phyloP scores from a whole-genome alignment of 2,888 invertebrate genomes.

The Erebia palarica region DNA sequence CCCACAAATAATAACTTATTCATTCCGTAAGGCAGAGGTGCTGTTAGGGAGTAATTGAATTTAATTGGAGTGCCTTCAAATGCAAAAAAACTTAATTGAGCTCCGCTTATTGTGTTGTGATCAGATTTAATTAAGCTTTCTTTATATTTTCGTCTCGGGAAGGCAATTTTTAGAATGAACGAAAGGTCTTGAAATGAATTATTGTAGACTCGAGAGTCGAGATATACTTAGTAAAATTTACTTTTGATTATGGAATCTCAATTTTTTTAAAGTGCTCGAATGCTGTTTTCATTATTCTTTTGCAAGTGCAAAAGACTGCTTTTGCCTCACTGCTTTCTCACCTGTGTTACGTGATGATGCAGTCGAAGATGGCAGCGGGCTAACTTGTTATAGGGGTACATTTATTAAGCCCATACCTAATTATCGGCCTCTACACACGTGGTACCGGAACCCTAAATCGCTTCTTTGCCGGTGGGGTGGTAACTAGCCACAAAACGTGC shows the following conservation, averaged over 20 bases:
- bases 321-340: too few species aligned
- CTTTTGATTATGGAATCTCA: not conserved
- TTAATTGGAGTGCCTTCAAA: conserved; percentile 25
- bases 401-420: too few species aligned
- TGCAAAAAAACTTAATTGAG: conserved; percentile 18
- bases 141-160: not conserved
- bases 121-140: not conserved
- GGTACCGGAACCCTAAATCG: too few species aligned
- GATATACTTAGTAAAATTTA: not conserved
- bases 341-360: too few species aligned
- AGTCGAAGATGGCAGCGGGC: too few species aligned
- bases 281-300: too few species aligned
- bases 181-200: not conserved
- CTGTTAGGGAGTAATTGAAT: conserved; percentile 30
- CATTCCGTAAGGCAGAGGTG: conserved; percentile 38
- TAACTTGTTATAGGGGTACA: too few species aligned
- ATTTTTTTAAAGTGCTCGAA: too few species aligned
- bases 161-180: not conserved
- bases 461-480: too few species aligned
- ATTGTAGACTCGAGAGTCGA: not conserved
- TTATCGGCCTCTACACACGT: too few species aligned
- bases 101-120: conserved; percentile 2
- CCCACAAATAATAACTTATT: conserved; percentile 39
- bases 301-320: too few species aligned
- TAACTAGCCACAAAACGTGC: too few species aligned